phyloP scores from a whole-genome alignment of 2,113 vertebrate genomes.

The Cercocebus atys region DNA sequence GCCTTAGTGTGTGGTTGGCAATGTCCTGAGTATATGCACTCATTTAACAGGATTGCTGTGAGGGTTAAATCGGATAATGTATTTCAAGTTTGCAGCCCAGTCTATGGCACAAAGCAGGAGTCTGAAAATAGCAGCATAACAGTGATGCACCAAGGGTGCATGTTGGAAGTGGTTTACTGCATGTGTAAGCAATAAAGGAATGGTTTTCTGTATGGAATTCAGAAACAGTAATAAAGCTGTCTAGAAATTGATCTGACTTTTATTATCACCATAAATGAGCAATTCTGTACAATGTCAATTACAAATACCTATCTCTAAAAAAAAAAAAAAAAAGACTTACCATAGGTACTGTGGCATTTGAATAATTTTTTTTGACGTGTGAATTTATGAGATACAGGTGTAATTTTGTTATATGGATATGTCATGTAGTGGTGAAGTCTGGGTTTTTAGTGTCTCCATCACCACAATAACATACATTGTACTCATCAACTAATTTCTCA shows the following conservation, averaged over 20 bases:
- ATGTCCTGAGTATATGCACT: neutral
- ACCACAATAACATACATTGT: too few species aligned
- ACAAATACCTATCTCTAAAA: neutral
- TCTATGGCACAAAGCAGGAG: neutral
- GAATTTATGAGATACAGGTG: too few species aligned
- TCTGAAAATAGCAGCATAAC: neutral
- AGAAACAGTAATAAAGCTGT: neutral
- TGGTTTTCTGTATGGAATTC: neutral
- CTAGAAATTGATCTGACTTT: slow-evolving; percentile 14
- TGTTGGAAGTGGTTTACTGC: too few species aligned
- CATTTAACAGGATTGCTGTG: neutral
- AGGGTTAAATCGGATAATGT: neutral
- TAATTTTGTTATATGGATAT: too few species aligned
- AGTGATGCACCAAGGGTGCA: neutral
- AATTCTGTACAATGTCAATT: slow-evolving; percentile 18
- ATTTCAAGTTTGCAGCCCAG: neutral
- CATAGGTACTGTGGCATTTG: neutral
- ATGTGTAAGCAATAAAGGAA: neutral
- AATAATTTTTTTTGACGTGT: neutral
- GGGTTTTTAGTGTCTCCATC: too few species aligned
- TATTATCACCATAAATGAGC: neutral
- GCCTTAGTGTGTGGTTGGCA: neutral
- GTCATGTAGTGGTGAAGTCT: too few species aligned
- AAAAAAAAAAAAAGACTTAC: neutral
- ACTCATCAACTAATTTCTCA: too few species aligned